These are phyloP conservation scores for Mola mola DNA, from an alignment of 2,113 vertebrate species.

Conservation along the genomic window DNA sequence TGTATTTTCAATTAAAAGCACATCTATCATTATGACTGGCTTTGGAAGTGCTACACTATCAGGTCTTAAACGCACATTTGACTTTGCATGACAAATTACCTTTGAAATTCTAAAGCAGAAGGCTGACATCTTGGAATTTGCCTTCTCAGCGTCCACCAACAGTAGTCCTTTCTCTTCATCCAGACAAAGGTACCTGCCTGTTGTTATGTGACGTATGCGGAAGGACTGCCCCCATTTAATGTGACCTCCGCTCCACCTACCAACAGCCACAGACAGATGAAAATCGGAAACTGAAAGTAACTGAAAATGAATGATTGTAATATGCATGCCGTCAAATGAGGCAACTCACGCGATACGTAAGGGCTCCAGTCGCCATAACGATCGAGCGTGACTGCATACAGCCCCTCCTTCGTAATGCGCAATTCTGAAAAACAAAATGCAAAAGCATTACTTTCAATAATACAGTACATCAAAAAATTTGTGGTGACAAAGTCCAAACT, in stretches of 20 bases:
- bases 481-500: not conserved
- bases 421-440: constrained; percentile 73
- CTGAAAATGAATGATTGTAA: not conserved
- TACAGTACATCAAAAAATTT: not conserved
- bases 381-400: constrained; percentile 91
- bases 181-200: constrained; percentile 88
- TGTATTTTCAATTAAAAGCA: constrained; percentile 53
- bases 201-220: constrained; percentile 91
- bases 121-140: constrained; percentile 87
- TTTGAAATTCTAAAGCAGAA: constrained; percentile 93
- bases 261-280: constrained; percentile 8
- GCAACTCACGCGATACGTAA: constrained; percentile 87
- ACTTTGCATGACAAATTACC: constrained; percentile 74
- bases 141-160: constrained; percentile 88
- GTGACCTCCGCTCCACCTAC: constrained; percentile 90
- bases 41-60: not conserved
- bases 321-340: not conserved
- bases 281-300: not conserved
- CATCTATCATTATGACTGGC: not conserved
- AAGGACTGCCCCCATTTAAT: constrained; percentile 93
- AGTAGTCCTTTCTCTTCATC: constrained; percentile 90
- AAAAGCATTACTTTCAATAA: too few relatives aligned
- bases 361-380: constrained; percentile 91
- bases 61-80: too few relatives aligned
- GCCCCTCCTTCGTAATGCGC: constrained; percentile 91